These are phyloP conservation scores for Sycophila texana DNA, from an alignment of 2,888 invertebrate species.

Conservation along the genomic window DNA sequence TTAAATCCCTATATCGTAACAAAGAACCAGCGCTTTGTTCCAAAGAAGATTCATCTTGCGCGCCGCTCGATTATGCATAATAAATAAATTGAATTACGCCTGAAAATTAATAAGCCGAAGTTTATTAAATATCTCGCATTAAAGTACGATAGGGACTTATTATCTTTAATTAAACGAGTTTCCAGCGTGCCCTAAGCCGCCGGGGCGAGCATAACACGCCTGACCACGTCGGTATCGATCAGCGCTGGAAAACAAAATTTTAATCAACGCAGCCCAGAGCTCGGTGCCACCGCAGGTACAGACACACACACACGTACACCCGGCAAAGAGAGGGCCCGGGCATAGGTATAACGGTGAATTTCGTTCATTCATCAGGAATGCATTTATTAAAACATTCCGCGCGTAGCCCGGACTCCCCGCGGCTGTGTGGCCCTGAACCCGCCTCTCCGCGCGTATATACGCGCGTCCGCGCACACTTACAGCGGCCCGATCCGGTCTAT, in stretches of 20 bases:
- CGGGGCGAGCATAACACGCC: no score
- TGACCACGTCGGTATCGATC: no score
- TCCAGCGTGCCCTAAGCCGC: no score
- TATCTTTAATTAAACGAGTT: no score
- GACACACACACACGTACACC: conserved; percentile 55
- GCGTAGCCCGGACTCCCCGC: conserved; percentile 61
- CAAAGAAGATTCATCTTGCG: no score
- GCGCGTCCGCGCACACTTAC: background rate
- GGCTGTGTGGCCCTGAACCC: conserved; percentile 35
- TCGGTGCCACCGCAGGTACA: conserved; percentile 54
- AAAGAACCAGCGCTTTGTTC: no score
- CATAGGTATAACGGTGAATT: conserved; percentile 62
- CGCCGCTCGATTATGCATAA: no score
- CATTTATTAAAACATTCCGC: conserved; percentile 66
- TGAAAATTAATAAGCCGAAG: no score
- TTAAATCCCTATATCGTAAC: no score
- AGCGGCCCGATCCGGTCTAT: conserved; percentile 27
- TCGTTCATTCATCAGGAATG: conserved; percentile 65
- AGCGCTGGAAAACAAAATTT: conserved; percentile 35
- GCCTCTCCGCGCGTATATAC: background rate
- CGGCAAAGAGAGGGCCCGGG: background rate
- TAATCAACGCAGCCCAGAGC: conserved; percentile 48
- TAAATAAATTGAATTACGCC: no score
- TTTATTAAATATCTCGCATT: no score
- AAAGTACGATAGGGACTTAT: no score